phyloP scores from a whole-genome alignment of 2,888 invertebrate species.

The Stenichneumon culpator region DNA sequence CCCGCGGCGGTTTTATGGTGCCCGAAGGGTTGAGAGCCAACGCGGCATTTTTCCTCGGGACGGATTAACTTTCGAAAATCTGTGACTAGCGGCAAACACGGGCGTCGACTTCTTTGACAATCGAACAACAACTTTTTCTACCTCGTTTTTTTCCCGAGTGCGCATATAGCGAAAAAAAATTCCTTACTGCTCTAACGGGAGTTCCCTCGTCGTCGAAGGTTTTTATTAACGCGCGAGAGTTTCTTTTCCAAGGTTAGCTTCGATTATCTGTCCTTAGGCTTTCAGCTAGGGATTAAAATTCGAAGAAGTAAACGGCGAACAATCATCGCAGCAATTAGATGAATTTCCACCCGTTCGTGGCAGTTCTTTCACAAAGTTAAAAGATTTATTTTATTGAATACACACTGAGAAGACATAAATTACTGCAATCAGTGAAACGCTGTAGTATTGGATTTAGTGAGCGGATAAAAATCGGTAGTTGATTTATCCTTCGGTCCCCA shows the following conservation, averaged over 20 bases:
- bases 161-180: conserved; percentile 40
- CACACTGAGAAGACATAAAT: neutral
- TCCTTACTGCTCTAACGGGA: conserved; percentile 59
- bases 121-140: conserved; percentile 10
- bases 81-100: conserved; percentile 3
- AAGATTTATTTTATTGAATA: neutral
- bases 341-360: conserved; percentile 7
- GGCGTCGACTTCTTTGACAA: conserved; percentile 22
- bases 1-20: conserved; percentile 69
- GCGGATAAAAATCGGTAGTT: neutral
- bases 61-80: conserved; percentile 63
- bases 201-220: conserved; percentile 17
- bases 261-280: conserved; percentile 57
- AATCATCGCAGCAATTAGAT: conserved; percentile 28
- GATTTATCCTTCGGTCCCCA: conserved; percentile 35
- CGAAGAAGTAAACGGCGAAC: conserved; percentile 4
- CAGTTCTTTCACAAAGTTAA: neutral
- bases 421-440: neutral
- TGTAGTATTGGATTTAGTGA: neutral
- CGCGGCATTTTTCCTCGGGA: conserved; percentile 23
- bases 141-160: conserved; percentile 18
- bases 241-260: conserved; percentile 34
- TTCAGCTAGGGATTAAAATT: conserved; percentile 7
- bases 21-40: conserved; percentile 72
- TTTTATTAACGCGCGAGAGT: conserved; percentile 59